Evolutionary conservation across 2,888 invertebrate species (phyloP).

Genomic region (Conchocele bisecta): DNA sequence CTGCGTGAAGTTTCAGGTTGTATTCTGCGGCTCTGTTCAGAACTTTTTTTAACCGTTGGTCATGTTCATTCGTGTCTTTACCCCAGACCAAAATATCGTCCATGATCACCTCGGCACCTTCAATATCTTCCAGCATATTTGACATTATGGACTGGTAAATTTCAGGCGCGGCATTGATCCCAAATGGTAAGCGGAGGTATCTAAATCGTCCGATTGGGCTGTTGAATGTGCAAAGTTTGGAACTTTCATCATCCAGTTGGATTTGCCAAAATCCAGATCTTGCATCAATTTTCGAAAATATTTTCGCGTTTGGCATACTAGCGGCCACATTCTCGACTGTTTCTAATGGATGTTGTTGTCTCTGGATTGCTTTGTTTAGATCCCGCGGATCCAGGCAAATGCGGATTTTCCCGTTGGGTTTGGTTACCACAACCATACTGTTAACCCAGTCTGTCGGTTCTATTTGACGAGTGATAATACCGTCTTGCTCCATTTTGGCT

Average conservation of each 20-base stretch:
- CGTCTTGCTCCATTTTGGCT: conserved; percentile 34
- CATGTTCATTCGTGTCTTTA: conserved; percentile 21
- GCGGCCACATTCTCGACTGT: conserved; percentile 49
- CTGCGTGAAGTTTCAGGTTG: too few species aligned
- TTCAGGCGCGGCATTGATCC: conserved; percentile 35
- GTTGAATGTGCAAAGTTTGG: conserved; percentile 39
- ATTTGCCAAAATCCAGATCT: conserved; percentile 41
- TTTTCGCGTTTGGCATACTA: conserved; percentile 35
- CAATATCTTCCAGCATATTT: conserved; percentile 32
- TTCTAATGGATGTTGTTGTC: conserved; percentile 49
- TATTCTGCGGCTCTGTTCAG: conserved; percentile 12
- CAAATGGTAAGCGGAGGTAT: conserved; percentile 38
- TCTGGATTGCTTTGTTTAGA: conserved; percentile 46
- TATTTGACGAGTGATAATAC: conserved; percentile 41
- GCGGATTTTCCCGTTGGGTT: conserved; percentile 24
- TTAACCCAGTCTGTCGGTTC: conserved; percentile 61
- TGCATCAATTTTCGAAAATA: conserved; percentile 36
- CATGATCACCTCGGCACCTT: conserved; percentile 33
- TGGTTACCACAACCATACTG: conserved; percentile 53
- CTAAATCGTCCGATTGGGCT: conserved; percentile 38
- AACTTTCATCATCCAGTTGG: conserved; percentile 23
- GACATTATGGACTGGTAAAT: conserved; percentile 28
- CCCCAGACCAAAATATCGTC: conserved; percentile 50
- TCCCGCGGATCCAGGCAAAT: conserved; percentile 60
- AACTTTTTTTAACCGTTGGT: conserved; percentile 18